A percentile compares a stretch with the other conserved stretches of the same genome.
Evolutionary conservation across 2,797 vertebrate genomes (phyloP).

Genomic region (Argya squamiceps): DNA sequence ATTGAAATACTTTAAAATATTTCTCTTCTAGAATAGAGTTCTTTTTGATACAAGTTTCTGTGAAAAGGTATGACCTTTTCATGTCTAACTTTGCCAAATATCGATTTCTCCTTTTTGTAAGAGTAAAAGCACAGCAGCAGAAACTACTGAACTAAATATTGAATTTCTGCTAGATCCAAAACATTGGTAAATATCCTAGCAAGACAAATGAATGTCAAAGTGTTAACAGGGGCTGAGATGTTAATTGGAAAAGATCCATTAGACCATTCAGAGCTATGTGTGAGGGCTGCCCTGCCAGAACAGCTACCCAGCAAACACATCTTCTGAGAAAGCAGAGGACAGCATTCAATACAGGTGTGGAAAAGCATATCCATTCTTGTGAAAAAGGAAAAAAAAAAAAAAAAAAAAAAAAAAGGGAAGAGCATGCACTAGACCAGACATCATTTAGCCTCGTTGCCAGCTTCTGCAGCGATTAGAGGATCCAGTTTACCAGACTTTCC

Average conservation of each 20-base stretch:
- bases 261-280: background rate
- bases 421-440: background rate
- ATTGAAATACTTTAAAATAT: background rate
- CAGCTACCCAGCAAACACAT: background rate
- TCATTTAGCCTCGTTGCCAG: background rate
- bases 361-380: background rate
- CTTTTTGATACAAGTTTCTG: background rate
- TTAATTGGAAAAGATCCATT: conserved; percentile 31
- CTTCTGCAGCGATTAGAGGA: background rate
- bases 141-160: conserved; percentile 7
- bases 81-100: conserved; percentile 2
- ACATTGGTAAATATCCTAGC: conserved; percentile 12
- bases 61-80: background rate
- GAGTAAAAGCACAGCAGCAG: conserved; percentile 2
- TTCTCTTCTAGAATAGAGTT: background rate
- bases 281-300: background rate
- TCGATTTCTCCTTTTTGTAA: conserved; percentile 22
- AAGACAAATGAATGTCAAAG: conserved; percentile 10
- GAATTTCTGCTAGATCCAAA: conserved; percentile 33
- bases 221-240: background rate
- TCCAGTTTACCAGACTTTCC: background rate
- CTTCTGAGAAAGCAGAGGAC: background rate
- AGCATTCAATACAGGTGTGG: background rate
- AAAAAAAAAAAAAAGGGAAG: background rate
- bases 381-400: background rate